Base-by-base conservation (phyloP, 2,888 invertebrate genomes). In the Zaprionus lineosus region DNA sequence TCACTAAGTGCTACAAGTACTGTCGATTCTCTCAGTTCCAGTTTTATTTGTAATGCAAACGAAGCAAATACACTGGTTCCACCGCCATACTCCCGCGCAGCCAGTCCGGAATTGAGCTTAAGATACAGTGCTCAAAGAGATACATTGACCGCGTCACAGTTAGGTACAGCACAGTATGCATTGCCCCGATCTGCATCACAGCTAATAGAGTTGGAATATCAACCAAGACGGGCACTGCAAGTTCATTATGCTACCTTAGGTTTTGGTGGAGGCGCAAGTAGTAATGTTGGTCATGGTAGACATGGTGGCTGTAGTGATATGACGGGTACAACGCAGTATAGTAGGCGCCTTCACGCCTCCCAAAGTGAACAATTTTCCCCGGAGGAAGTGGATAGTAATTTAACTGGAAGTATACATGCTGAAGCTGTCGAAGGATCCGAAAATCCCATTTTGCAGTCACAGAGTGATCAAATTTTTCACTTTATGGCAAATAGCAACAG, bases 21-120 rank as follows among this genome's bases (percentile, higher is more conserved):
- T 70, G 93, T 95, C 77, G 96, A 96, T 90, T 96, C 96, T 73
- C 92, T 96, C 84, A 96, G 94, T 91, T 96, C 96, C 81, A 96
- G 95, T 91, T 96, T 94, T 91, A 94, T 95, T 90, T 96, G 95
- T 91, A 95, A 95, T 84, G 93, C 95, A 72, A 96, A 95, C 91
- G 96, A 96, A 93, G 95, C 95, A 48, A 96, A 96, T 89, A 94
- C 94, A 55, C 92, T 95, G 88, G 93, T 96, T 78, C 96, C 96
- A 58, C 96, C 96, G 36, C 95, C 96, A 11, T 96, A 96, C 90
- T 95, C 95, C 55, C 93, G 94, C 84, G 94, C 94, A 72, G 93
- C 93, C 77, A 95, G 94, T 89, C 92, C 94, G 76, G 95, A 94
- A 74, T 93, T 93, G 76, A 62, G 74, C 1, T 15, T 85, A 56